Percentiles rank a stretch among this genome's conserved stretches.
phyloP scores from a whole-genome alignment of 1,140 invertebrate species.

The Drosophila ficusphila region DNA sequence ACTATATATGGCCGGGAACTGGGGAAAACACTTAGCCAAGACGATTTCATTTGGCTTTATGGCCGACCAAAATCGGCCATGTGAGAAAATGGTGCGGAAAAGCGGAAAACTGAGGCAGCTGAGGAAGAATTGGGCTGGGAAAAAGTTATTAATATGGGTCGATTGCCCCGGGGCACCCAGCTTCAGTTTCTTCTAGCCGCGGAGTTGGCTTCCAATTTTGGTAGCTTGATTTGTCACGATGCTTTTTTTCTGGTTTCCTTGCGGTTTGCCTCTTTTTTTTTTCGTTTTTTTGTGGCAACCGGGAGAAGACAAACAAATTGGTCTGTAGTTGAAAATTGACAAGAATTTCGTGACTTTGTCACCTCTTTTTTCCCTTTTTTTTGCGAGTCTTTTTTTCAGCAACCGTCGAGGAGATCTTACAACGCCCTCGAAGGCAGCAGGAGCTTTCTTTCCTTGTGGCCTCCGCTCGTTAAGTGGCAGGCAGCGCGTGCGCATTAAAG shows the following conservation, averaged over 20 bases:
- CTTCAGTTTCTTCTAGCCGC: constrained; percentile 19
- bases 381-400: constrained; percentile 9
- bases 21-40: constrained; percentile 77
- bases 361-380: constrained; percentile 76
- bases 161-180: constrained; percentile 17
- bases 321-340: constrained; percentile 84
- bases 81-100: constrained; percentile 46
- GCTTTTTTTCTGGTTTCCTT: constrained; percentile 47
- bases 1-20: constrained; percentile 71
- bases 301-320: constrained; percentile 84
- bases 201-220: constrained; percentile 80
- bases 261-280: constrained; percentile 9
- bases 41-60: constrained; percentile 78
- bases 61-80: constrained; percentile 68
- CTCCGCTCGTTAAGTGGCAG: constrained; percentile 77
- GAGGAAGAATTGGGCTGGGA: constrained; percentile 49
- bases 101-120: constrained; percentile 16
- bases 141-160: constrained; percentile 79
- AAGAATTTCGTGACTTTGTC: constrained; percentile 84
- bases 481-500: constrained; percentile 77
- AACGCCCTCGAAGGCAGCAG: constrained; percentile 72
- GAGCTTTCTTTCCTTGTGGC: constrained; percentile 64
- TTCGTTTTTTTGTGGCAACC: constrained; percentile 50
- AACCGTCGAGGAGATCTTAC: constrained; percentile 60
- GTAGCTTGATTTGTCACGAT: constrained; percentile 84